These are phyloP conservation scores for Latrodectus geometricus DNA, from an alignment of 1,140 invertebrate genomes.

Conservation along the genomic window DNA sequence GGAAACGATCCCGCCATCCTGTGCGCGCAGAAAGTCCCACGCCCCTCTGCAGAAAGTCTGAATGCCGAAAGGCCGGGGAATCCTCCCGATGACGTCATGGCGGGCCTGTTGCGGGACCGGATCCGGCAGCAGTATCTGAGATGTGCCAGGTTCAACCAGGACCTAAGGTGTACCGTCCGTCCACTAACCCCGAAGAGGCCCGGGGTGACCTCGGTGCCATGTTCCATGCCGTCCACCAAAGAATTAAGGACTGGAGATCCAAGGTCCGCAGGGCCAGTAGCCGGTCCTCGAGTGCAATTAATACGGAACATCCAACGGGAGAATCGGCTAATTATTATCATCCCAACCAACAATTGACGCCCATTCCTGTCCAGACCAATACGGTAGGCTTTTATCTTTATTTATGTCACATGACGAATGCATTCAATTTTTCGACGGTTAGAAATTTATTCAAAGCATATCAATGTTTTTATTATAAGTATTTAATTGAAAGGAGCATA, in stretches of 20 bases:
- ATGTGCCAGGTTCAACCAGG: slow-evolving; percentile 50
- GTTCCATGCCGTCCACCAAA: slow-evolving; percentile 61
- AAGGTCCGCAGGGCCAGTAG: slow-evolving; percentile 54
- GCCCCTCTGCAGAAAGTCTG: slow-evolving; percentile 17
- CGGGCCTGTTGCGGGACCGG: slow-evolving; percentile 31
- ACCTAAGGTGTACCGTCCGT: slow-evolving; percentile 23
- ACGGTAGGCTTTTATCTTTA: slow-evolving; percentile 13
- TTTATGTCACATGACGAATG: not conserved
- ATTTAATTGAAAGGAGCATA: no score
- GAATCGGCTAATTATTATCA: slow-evolving; percentile 18
- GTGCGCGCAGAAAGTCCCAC: slow-evolving; percentile 33
- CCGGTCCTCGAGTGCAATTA: slow-evolving; percentile 33
- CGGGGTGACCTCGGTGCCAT: slow-evolving; percentile 38
- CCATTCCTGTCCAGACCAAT: not conserved
- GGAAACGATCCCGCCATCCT: slow-evolving; percentile 47
- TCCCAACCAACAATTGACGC: not conserved
- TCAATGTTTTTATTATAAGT: no score
- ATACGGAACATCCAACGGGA: not conserved
- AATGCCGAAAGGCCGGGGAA: not conserved
- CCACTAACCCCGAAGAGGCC: slow-evolving; percentile 24
- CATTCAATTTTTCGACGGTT: no score
- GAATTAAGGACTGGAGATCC: slow-evolving; percentile 57
- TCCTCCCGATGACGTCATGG: slow-evolving; percentile 23
- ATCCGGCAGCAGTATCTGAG: slow-evolving; percentile 19
- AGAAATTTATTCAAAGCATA: no score